These are phyloP conservation scores for Pseudachorutes palmiensis DNA, from an alignment of 1,140 invertebrate genomes.

Conservation along the genomic window DNA sequence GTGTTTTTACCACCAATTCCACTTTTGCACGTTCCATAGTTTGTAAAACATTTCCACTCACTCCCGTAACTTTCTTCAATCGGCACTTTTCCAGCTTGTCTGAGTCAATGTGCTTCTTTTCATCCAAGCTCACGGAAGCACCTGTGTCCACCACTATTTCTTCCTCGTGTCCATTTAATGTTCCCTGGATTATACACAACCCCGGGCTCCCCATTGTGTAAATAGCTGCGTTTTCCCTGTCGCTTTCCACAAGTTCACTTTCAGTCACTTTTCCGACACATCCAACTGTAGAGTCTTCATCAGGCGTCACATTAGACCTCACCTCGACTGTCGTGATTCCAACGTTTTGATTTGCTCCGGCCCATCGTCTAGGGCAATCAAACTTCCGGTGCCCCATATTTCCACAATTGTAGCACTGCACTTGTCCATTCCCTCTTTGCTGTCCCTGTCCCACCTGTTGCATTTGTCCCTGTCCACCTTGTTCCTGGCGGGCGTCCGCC, in stretches of 20 bases:
- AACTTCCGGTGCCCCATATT: too few relatives aligned
- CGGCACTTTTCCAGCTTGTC: background rate
- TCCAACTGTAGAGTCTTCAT: too few relatives aligned
- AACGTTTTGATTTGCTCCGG: too few relatives aligned
- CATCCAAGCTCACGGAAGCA: background rate
- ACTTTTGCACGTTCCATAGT: background rate
- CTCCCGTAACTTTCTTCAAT: background rate
- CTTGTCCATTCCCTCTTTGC: background rate
- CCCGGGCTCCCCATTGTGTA: background rate
- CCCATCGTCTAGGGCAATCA: too few relatives aligned
- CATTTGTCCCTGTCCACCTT: background rate
- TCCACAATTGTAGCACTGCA: too few relatives aligned
- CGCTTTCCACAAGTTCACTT: background rate
- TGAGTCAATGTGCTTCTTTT: background rate
- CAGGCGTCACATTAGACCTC: too few relatives aligned
- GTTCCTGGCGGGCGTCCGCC: background rate
- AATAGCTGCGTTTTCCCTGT: background rate
- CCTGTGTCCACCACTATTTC: background rate
- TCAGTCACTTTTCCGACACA: background rate
- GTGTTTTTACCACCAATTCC: background rate
- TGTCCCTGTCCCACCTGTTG: background rate
- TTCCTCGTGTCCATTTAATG: background rate
- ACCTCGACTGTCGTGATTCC: too few relatives aligned
- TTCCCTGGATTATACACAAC: background rate
- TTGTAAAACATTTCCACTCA: background rate